These are phyloP conservation scores for Tethya wilhelma DNA, from an alignment of 37 sponge, comb jelly and placozoan species.

Conservation along the genomic window DNA sequence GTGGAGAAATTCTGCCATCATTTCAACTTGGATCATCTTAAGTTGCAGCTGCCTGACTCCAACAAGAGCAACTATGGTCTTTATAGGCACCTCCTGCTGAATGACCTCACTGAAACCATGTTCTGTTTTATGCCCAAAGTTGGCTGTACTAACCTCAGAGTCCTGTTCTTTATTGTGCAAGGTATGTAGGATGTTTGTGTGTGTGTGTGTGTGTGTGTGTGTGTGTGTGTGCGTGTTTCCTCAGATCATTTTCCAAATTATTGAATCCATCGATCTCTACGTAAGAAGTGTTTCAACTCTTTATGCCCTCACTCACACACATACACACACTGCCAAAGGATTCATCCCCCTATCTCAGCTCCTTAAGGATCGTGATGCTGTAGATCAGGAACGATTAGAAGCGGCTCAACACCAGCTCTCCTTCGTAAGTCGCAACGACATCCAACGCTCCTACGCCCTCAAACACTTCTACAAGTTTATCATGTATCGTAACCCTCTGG, in stretches of 20 bases:
- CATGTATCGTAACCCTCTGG: constrained; percentile 69
- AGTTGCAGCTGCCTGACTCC: not conserved
- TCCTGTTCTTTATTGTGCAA: constrained; percentile 37
- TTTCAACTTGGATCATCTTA: not conserved
- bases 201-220: too few species aligned
- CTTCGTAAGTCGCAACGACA: constrained; percentile 28
- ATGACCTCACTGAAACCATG: constrained; percentile 18
- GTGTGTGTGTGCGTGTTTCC: too few species aligned
- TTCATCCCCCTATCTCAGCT: constrained; percentile 24
- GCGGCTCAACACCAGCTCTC: constrained; percentile 8
- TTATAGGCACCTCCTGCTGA: constrained; percentile 24
- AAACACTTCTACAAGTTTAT: constrained; percentile 58
- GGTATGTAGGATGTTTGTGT: constrained; percentile 14
- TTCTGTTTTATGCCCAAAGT: constrained; percentile 50
- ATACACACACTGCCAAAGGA: too few species aligned
- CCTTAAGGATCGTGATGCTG: not conserved
- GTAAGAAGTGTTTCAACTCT: too few species aligned
- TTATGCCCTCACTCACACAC: too few species aligned
- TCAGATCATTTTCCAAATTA: too few species aligned
- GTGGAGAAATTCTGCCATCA: constrained; percentile 28
- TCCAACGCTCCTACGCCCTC: constrained; percentile 8
- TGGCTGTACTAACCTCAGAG: constrained; percentile 47
- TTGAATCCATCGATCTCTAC: too few species aligned
- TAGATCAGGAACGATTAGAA: constrained; percentile 29
- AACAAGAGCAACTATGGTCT: not conserved